A percentile compares a stretch with the other conserved stretches of the same genome.
phyloP scores from a whole-genome alignment of 2,113 vertebrate species.

The Rhinogobius similis region DNA sequence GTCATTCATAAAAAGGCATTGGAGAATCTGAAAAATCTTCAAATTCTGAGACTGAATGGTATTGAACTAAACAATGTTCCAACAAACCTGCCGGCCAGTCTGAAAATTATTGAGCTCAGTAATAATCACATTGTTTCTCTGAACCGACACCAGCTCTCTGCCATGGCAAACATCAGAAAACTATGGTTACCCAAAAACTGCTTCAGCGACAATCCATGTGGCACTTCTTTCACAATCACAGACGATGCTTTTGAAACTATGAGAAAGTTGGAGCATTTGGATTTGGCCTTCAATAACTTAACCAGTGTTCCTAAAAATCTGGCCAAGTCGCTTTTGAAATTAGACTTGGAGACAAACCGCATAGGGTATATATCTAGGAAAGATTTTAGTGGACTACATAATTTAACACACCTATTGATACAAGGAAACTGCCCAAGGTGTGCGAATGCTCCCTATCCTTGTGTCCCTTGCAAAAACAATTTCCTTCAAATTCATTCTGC shows the following conservation, averaged over 20 bases:
- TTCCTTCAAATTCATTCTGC: constrained; percentile 65
- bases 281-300: constrained; percentile 71
- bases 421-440: constrained; percentile 83
- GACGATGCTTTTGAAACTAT: constrained; percentile 51
- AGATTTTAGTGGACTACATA: constrained; percentile 55
- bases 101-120: constrained; percentile 41
- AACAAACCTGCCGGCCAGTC: constrained; percentile 46
- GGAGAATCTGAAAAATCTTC: constrained; percentile 67
- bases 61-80: constrained; percentile 48
- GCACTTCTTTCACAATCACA: not conserved
- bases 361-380: constrained; percentile 65
- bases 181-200: constrained; percentile 64
- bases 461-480: constrained; percentile 59
- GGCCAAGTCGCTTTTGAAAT: constrained; percentile 23
- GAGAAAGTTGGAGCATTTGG: constrained; percentile 33
- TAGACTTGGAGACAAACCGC: constrained; percentile 55
- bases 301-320: constrained; percentile 59
- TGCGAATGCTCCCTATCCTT: constrained; percentile 64
- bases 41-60: constrained; percentile 42
- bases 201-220: constrained; percentile 58
- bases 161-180: constrained; percentile 45
- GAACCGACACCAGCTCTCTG: constrained; percentile 28
- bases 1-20: constrained; percentile 47
- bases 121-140: constrained; percentile 59
- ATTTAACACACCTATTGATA: constrained; percentile 61